Percentiles rank a stretch among this genome's conserved stretches.
Evolutionary conservation across 2,797 vertebrate species (phyloP).

Genomic region (Echeneis naucrates): DNA sequence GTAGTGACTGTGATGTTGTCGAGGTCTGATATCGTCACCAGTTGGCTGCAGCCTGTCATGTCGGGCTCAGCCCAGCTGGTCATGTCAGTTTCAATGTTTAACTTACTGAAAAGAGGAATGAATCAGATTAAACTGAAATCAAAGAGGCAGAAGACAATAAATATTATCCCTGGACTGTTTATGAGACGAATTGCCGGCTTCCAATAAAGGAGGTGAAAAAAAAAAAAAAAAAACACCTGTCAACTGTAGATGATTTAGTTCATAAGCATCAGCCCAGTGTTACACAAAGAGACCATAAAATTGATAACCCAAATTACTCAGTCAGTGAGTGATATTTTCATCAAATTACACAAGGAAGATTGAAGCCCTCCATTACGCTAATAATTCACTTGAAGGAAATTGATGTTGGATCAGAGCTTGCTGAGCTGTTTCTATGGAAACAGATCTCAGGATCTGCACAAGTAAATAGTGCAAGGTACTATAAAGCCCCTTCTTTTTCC

Average conservation of each 20-base stretch:
- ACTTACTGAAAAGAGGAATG: slow-evolving; percentile 63
- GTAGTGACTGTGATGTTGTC: slow-evolving; percentile 77
- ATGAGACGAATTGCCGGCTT: not conserved
- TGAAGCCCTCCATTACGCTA: slow-evolving; percentile 49
- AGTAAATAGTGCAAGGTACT: slow-evolving; percentile 6
- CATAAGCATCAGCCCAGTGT: slow-evolving; percentile 25
- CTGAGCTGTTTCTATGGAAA: slow-evolving; percentile 56
- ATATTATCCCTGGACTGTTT: not conserved
- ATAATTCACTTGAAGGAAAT: slow-evolving; percentile 68
- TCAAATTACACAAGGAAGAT: slow-evolving; percentile 14
- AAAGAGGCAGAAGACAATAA: not conserved
- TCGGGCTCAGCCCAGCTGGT: slow-evolving; percentile 77
- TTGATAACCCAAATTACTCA: slow-evolving; percentile 35
- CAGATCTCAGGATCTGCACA: not conserved
- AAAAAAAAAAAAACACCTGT: slow-evolving; percentile 13
- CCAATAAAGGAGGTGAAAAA: not conserved
- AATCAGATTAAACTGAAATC: slow-evolving; percentile 6
- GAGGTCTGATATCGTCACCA: slow-evolving; percentile 73
- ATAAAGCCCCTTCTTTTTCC: not conserved
- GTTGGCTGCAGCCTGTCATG: slow-evolving; percentile 69
- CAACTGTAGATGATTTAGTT: slow-evolving; percentile 9
- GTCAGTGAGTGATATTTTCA: slow-evolving; percentile 49
- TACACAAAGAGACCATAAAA: slow-evolving; percentile 49
- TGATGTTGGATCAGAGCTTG: slow-evolving; percentile 31
- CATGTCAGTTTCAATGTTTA: slow-evolving; percentile 71